Evolutionary conservation across 2,113 vertebrate species (phyloP), one percentile per base, ranked within the genome.

Genomic region (Neoarius graeffei): DNA sequence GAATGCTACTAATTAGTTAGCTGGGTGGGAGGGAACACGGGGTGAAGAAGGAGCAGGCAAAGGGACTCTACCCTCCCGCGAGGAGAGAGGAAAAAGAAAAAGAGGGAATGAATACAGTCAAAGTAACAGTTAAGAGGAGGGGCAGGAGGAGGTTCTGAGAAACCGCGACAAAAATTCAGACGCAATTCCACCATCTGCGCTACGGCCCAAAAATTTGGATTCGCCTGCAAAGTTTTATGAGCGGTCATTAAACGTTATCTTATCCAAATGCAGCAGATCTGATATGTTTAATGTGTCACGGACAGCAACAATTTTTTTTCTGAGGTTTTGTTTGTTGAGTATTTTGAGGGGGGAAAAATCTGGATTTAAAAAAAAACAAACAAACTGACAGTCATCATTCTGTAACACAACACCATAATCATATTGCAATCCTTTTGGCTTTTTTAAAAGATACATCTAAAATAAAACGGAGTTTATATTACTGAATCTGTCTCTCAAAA

Each of bases 1-100:
- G 86, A 97, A 97, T 95, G 95, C 92, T 94, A 93, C 94, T 94
- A 94, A 97, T 96, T 96, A 96, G 95, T 96, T 95, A 92, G 91
- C 76, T 89, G 76, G 59, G 91, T 90, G 71, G 91, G 94, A 48
- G 91, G 87, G 82, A 83, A 87, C 4, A 86, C 23, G 81, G 87
- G 74, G 87, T 64, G 91, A 92, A 93, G 92, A 82, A 88, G 91
- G 92, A 81, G 52, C 87, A 71, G 50, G 74, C 64, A 85, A 93
- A 92, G 83, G 87, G 30, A 89, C 59, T 90, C 27, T 90, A 89
- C 87, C 86, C 20, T 87, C 91, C 88, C 66, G 84, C 90, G 66
- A 80, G 86, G 88, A 77, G 19, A 52, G 62, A 59, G 42, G 14
- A 20, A 19, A 85, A 66, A 59, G 79, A 57, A 57, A 88, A 85